phyloP scores from a whole-genome alignment of 2,113 vertebrate genomes.

The Pangasianodon gigas region DNA sequence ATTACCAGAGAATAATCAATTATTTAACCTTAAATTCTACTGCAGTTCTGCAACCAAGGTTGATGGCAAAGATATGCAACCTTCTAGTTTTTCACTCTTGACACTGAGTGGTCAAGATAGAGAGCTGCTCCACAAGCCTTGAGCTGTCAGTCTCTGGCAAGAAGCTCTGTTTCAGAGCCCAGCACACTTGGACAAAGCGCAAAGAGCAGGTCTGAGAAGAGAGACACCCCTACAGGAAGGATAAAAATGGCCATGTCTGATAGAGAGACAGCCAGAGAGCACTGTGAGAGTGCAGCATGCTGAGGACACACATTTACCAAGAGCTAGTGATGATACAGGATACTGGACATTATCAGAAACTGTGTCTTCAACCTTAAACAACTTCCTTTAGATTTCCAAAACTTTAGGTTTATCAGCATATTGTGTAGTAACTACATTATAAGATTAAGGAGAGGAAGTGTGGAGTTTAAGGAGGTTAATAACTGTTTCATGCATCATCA shows the following conservation, averaged over 20 bases:
- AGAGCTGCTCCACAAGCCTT: not conserved
- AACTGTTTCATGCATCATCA: not conserved
- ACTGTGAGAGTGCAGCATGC: not conserved
- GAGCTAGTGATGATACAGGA: not conserved
- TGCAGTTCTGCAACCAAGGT: not conserved
- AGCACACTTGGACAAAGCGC: not conserved
- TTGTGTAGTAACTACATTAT: not conserved
- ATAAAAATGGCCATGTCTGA: slow-evolving; percentile 11
- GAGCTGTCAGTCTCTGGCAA: slow-evolving; percentile 27
- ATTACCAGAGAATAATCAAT: not conserved
- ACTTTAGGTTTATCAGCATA: not conserved
- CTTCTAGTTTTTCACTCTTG: not conserved
- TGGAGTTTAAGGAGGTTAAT: not conserved
- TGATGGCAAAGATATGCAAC: not conserved
- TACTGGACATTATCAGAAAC: not conserved
- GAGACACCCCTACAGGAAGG: slow-evolving; percentile 3
- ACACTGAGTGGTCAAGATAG: not conserved
- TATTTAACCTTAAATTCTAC: not conserved
- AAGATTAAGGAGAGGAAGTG: not conserved
- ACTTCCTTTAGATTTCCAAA: not conserved
- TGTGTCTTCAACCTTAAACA: not conserved
- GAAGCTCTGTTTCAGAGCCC: not conserved
- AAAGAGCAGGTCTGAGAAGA: slow-evolving; percentile 9
- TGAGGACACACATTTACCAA: not conserved
- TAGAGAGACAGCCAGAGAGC: not conserved